Conservation (phyloP, 1,140 invertebrate species). For the Penaeus indicus region DNA sequence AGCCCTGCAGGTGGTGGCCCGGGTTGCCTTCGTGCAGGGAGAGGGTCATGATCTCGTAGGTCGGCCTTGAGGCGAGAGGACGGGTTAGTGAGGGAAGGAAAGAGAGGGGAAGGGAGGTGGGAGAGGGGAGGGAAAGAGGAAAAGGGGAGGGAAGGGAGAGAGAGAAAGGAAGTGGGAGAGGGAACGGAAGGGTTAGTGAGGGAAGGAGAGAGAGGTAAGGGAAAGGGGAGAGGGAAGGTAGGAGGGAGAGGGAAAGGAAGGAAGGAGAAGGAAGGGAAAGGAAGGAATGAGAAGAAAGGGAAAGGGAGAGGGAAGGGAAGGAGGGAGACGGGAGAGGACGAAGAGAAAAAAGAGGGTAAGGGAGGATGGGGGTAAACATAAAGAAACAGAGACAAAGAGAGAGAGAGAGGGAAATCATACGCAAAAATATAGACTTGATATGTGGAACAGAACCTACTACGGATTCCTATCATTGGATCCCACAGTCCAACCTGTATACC, state of each 20-base stretch:
- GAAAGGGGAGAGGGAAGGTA: neutral
- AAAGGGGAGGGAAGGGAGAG: neutral
- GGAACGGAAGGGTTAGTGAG: neutral
- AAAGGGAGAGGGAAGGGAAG: neutral
- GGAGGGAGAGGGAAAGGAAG: too few relatives aligned
- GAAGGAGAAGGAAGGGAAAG: neutral
- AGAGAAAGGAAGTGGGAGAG: neutral
- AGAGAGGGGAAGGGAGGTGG: neutral
- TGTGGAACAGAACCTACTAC: too few relatives aligned
- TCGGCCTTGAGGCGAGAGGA: constrained; percentile 66
- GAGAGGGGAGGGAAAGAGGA: neutral
- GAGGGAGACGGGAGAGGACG: neutral
- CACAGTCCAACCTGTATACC: too few relatives aligned
- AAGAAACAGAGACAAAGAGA: neutral
- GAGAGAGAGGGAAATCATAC: constrained; percentile 66
- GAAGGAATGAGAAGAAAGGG: neutral
- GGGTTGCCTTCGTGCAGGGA: constrained; percentile 71
- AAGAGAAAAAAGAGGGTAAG: neutral
- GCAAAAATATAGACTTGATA: constrained; percentile 20
- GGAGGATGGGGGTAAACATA: neutral
- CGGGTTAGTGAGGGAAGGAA: neutral
- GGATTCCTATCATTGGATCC: too few relatives aligned
- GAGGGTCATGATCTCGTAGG: constrained; percentile 69
- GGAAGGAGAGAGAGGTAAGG: constrained; percentile 67
- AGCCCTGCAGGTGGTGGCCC: constrained; percentile 71